phyloP scores from a whole-genome alignment of 1,140 invertebrate genomes.

The Arctopsyche grandis region DNA sequence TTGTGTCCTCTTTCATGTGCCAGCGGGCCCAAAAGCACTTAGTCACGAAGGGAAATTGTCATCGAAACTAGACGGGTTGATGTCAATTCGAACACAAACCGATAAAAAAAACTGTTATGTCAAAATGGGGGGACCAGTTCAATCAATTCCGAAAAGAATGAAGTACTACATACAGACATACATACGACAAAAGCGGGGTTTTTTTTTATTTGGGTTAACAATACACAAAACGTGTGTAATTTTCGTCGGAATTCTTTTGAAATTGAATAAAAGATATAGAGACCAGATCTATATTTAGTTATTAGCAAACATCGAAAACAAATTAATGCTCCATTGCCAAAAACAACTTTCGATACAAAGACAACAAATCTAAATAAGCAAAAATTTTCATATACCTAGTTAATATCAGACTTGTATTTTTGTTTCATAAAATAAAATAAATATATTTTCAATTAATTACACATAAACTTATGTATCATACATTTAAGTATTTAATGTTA shows the following conservation, averaged over 20 bases:
- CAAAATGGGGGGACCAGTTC: no score
- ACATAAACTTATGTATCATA: no score
- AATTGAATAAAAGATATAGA: no score
- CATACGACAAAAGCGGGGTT: not conserved
- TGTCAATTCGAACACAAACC: not conserved
- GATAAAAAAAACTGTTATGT: not conserved
- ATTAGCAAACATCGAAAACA: not conserved
- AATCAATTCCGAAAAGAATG: not conserved
- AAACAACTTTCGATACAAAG: not conserved
- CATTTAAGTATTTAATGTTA: no score
- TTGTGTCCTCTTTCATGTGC: slow-evolving; percentile 13
- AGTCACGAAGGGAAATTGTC: not conserved
- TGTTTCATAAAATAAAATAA: no score
- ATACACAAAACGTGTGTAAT: no score
- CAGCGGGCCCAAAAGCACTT: slow-evolving; percentile 5
- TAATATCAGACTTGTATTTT: no score
- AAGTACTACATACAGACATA: not conserved
- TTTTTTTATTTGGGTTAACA: no score
- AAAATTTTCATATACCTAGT: no score
- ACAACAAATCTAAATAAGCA: not conserved
- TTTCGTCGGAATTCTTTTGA: no score
- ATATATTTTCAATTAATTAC: no score
- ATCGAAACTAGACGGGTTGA: not conserved
- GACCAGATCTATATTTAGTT: no score
- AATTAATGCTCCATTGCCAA: not conserved